These are phyloP conservation scores for Rousettus leschenaultii DNA, from an alignment of 2,113 vertebrate genomes.

Conservation along the genomic window DNA sequence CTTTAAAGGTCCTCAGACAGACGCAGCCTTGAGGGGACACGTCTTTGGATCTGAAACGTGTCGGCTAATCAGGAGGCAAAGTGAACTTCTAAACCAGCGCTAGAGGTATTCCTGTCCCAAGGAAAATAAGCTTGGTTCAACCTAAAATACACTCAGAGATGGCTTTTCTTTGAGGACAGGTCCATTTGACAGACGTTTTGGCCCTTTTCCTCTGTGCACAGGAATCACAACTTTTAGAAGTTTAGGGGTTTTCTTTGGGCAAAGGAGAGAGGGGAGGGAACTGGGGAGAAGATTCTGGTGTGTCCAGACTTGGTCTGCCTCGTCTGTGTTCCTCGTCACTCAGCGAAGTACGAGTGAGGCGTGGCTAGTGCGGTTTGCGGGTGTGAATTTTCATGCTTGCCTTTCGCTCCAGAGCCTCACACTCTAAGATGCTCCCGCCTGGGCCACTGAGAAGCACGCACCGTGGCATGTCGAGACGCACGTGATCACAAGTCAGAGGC, in stretches of 20 bases:
- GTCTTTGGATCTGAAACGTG: neutral
- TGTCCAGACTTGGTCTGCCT: neutral
- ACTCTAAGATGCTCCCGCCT: neutral
- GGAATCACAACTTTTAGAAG: neutral
- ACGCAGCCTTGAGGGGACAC: neutral
- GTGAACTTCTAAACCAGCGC: neutral
- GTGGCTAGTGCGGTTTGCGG: neutral
- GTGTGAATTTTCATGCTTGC: neutral
- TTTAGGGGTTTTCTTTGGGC: neutral
- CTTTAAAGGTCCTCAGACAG: neutral
- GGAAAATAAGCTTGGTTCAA: neutral
- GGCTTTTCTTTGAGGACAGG: neutral
- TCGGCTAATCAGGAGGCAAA: neutral
- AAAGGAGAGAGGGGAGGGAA: neutral
- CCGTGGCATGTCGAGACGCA: neutral
- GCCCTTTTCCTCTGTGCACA: neutral
- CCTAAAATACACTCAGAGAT: neutral
- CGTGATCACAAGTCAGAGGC: neutral
- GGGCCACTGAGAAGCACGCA: neutral
- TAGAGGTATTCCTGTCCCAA: neutral
- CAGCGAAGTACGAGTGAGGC: neutral
- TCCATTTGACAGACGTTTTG: neutral
- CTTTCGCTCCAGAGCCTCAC: neutral
- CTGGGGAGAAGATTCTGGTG: neutral
- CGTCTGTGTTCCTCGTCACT: neutral